Evolutionary conservation across 2,113 vertebrate genomes (phyloP).

Genomic region (Anthoscopus minutus): DNA sequence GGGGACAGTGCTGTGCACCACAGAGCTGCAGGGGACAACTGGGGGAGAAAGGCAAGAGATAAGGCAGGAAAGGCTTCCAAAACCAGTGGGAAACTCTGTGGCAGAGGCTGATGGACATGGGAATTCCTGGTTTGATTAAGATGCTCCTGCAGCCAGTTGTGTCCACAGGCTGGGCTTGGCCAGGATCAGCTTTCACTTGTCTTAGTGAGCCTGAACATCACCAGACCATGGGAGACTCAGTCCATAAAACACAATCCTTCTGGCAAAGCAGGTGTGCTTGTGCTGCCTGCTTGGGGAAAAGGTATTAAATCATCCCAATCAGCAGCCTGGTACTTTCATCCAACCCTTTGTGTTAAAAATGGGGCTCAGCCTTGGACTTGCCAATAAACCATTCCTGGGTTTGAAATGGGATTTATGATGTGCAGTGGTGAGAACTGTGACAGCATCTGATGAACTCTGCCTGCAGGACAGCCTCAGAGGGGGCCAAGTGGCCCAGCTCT

Average conservation of each 20-base stretch:
- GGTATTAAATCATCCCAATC: neutral
- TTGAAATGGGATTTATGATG: neutral
- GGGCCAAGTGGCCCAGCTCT: neutral
- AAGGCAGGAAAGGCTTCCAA: neutral
- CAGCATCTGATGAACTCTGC: neutral
- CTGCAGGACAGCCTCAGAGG: neutral
- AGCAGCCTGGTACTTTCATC: neutral
- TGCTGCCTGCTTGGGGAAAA: neutral
- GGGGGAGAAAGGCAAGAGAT: neutral
- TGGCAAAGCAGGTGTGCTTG: neutral
- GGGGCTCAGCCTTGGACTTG: neutral
- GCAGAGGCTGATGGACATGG: neutral
- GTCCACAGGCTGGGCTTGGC: neutral
- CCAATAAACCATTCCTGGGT: neutral
- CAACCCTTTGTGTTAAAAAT: neutral
- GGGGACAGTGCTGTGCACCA: neutral
- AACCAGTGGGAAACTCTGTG: neutral
- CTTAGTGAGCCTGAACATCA: neutral
- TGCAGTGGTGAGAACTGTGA: neutral
- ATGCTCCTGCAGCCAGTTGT: neutral
- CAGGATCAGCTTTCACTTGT: neutral
- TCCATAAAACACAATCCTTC: neutral
- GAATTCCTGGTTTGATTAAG: neutral
- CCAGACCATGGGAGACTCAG: neutral
- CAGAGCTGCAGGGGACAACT: neutral